Evolutionary conservation across 2,113 vertebrate species (phyloP).

Genomic region (Parus major): DNA sequence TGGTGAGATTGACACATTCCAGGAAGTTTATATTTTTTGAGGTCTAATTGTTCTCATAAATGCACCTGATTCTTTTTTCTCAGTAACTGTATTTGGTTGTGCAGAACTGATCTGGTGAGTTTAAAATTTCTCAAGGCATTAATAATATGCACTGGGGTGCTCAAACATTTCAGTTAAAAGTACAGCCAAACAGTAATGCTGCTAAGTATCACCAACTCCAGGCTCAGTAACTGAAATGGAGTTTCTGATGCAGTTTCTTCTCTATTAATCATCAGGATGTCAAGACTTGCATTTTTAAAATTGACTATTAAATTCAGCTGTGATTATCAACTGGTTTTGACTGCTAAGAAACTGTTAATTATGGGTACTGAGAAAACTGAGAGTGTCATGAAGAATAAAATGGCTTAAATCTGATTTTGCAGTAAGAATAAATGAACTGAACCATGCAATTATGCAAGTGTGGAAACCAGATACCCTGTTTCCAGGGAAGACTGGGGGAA

Average conservation of each 20-base stretch:
- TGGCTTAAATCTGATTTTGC: not conserved
- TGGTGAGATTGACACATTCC: not conserved
- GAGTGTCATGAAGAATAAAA: not conserved
- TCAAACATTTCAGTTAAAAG: conserved; percentile 8
- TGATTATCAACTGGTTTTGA: conserved; percentile 1
- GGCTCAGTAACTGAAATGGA: not conserved
- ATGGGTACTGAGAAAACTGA: not conserved
- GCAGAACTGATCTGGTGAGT: not conserved
- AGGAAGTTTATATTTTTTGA: not conserved
- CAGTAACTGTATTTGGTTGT: not conserved
- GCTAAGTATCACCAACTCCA: not conserved
- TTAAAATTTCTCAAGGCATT: not conserved
- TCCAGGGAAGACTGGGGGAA: not conserved
- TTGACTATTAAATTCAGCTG: not conserved
- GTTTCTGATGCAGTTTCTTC: not conserved
- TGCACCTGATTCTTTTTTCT: not conserved
- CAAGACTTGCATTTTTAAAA: not conserved
- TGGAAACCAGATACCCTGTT: conserved; percentile 5
- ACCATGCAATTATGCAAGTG: not conserved
- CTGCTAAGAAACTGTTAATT: conserved; percentile 20
- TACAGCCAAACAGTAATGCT: not conserved
- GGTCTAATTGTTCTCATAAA: not conserved
- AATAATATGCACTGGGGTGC: not conserved
- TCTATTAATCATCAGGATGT: not conserved
- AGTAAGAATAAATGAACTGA: conserved; percentile 10